A percentile compares a stretch with the other conserved stretches of the same genome.
Evolutionary conservation across 2,888 invertebrate genomes (phyloP).

Genomic region (Xestia xanthographa): DNA sequence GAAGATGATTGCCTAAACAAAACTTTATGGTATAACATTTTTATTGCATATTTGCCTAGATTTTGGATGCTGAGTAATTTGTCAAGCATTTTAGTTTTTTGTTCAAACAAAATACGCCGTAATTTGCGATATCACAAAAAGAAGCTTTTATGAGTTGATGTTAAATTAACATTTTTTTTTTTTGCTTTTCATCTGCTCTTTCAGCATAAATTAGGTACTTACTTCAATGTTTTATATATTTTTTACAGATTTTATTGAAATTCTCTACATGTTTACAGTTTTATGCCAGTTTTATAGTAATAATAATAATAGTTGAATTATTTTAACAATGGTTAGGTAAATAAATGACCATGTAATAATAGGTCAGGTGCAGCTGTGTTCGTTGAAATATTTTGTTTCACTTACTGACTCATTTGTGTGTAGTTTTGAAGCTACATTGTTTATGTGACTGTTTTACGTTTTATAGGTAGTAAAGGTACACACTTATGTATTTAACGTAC

Average conservation of each 20-base stretch:
- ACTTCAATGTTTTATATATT: conserved; percentile 9
- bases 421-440: neutral
- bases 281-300: conserved; percentile 2
- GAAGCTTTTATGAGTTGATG: conserved; percentile 12
- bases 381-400: conserved; percentile 3
- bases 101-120: conserved; percentile 12
- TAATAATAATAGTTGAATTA: neutral
- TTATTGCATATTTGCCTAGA: neutral
- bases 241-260: conserved; percentile 23
- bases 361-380: conserved; percentile 2
- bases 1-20: conserved; percentile 1
- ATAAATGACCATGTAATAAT: neutral
- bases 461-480: neutral
- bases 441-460: neutral
- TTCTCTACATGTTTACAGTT: conserved; percentile 9
- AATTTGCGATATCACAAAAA: conserved; percentile 4
- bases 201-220: neutral
- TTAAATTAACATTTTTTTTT: neutral
- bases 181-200: conserved; percentile 18
- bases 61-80: conserved; percentile 9
- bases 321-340: neutral
- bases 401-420: conserved; percentile 19
- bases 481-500: conserved; percentile 9
- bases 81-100: conserved; percentile 20
- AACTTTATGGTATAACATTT: neutral